Evolutionary conservation across 2,888 invertebrate genomes (phyloP).

Genomic region (Tachina grossa): DNA sequence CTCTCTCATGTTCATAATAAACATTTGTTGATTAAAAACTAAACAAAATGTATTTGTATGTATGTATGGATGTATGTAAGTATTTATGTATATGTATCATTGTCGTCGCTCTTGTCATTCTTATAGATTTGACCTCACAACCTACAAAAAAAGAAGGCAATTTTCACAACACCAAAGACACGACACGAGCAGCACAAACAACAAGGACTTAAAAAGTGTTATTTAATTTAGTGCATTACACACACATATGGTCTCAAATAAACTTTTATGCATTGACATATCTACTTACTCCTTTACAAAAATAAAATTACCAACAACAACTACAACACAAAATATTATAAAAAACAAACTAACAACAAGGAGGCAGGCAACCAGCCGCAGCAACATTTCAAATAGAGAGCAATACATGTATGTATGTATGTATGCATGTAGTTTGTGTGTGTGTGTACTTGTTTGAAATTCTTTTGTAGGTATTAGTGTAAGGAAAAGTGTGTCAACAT

Average conservation of each 20-base stretch:
- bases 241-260: conserved; percentile 23
- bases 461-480: background rate
- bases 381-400: conserved; percentile 43
- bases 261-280: conserved; percentile 39
- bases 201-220: conserved; percentile 61
- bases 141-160: conserved; percentile 60
- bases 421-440: background rate
- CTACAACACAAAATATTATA: conserved; percentile 35
- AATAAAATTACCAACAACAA: conserved; percentile 43
- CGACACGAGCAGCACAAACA: conserved; percentile 17
- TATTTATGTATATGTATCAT: background rate
- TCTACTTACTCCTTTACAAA: conserved; percentile 17
- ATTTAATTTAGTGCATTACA: conserved; percentile 61
- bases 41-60: conserved; percentile 17
- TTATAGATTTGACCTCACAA: conserved; percentile 69
- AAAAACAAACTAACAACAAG: conserved; percentile 45
- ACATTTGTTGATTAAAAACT: conserved; percentile 56
- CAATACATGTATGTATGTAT: background rate
- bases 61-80: background rate
- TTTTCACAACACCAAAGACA: conserved; percentile 29
- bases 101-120: conserved; percentile 53
- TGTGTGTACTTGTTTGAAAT: background rate
- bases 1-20: conserved; percentile 40
- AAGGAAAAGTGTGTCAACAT: conserved; percentile 70
- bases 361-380: conserved; percentile 17